A percentile compares a stretch with the other conserved stretches of the same genome.
Evolutionary conservation across 2,888 invertebrate genomes (phyloP).

Genomic region (Chrysolina oricalcia): DNA sequence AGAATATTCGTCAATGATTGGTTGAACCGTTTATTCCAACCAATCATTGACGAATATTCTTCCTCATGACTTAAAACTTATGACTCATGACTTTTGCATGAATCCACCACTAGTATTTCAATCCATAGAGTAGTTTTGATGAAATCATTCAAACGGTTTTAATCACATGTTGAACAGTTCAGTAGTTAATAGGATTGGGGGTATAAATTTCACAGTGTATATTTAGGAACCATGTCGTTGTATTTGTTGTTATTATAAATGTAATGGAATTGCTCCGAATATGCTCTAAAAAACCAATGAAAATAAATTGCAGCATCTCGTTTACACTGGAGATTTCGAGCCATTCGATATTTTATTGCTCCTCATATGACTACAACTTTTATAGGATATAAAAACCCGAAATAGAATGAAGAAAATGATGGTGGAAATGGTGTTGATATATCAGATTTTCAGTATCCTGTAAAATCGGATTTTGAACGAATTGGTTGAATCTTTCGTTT

Average conservation of each 20-base stretch:
- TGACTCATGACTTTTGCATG: no score
- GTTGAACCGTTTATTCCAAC: no score
- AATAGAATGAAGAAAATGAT: background rate
- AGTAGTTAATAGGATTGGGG: no score
- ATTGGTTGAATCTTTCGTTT: background rate
- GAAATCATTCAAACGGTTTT: no score
- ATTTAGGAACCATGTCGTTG: background rate
- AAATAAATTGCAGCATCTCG: background rate
- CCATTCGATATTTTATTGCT: constrained; percentile 10
- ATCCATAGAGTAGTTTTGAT: no score
- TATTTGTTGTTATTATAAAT: constrained; percentile 4
- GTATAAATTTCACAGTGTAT: no score
- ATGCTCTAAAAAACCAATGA: constrained; percentile 7
- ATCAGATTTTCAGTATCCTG: background rate
- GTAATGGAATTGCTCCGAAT: constrained; percentile 5
- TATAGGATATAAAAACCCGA: background rate
- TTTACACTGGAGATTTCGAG: background rate
- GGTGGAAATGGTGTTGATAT: background rate
- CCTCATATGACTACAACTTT: constrained; percentile 13
- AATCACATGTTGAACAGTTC: no score
- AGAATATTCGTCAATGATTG: no score
- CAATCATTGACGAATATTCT: no score
- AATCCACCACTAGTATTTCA: no score
- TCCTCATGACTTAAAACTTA: no score
- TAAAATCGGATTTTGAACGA: background rate